Evolutionary conservation across 2,797 vertebrate species (phyloP), one percentile per base, ranked within the genome.

Genomic region (Rhinogobio ventralis): DNA sequence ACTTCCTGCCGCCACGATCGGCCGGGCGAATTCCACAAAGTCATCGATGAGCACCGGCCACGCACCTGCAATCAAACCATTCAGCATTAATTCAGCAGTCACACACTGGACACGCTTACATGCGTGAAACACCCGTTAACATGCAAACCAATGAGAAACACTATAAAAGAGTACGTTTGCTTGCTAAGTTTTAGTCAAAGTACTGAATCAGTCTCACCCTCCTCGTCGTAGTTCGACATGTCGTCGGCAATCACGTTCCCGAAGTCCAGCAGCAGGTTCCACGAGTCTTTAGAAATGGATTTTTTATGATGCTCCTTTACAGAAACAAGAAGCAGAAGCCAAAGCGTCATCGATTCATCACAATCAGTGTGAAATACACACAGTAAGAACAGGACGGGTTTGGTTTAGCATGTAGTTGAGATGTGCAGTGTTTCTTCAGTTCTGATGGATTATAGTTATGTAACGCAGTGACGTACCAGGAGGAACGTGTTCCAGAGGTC

Each of bases 21-120:
- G 98, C 91, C 97, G 95, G 75, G 97, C 97, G 2, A 97, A 99
- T 90, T 99, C 98, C 93, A 98, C 97, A 92, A 99, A 99, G 91
- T 99, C 98, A 85, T 99, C 98, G 93, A 97, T 99, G 87, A 99
- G 97, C 90, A 99, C 97, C 2, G 98, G 98, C 97, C 98, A 99
- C 0, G 97, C 98, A 86, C 98, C 98, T 99, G 86, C 13, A 30
- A 28, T 0, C n/a, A 62, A 23, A 13, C n/a, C 55, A 60, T 11
- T 25, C 23, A 5, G 23, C 1, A 0, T 57, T 57, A n/a, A 9
- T 0, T 55, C 20, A 1, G n/a, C n/a, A n/a, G n/a, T n/a, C n/a
- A n/a, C 9, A 57, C 51, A 23, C 51, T 20, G 45, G 4, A 13
- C 13, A 46, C 13, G 45, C 14, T 46, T 14, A 17, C 14, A 46